These are phyloP conservation scores for Nesospiza acunhae DNA, from an alignment of 2,113 vertebrate species.

Conservation along the genomic window DNA sequence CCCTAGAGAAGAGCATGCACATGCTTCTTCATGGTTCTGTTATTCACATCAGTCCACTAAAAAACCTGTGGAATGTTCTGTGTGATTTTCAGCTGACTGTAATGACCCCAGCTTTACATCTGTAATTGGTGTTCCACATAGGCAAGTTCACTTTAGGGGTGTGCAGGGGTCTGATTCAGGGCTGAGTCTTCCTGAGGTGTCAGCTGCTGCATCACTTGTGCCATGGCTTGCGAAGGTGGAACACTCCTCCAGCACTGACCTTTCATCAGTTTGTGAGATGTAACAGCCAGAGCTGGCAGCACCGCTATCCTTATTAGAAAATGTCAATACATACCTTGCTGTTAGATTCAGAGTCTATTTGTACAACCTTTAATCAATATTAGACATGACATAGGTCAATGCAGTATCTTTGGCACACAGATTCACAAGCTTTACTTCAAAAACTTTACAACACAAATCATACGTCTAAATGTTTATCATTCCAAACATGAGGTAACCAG, in stretches of 20 bases:
- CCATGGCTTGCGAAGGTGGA: background rate
- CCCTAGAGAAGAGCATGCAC: background rate
- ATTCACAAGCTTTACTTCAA: constrained; percentile 17
- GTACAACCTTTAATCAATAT: constrained; percentile 53
- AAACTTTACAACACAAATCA: constrained; percentile 29
- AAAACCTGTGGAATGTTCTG: background rate
- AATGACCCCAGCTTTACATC: background rate
- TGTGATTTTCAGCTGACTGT: background rate
- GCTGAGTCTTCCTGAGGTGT: background rate
- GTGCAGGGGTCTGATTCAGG: background rate
- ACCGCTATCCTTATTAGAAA: background rate
- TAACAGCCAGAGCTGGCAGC: constrained; percentile 1
- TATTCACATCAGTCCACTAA: background rate
- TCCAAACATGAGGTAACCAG: background rate
- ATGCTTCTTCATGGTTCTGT: background rate
- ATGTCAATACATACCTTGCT: constrained; percentile 55
- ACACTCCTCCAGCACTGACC: constrained; percentile 2
- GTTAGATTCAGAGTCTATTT: constrained; percentile 40
- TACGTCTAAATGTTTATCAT: constrained; percentile 5
- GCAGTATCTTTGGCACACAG: background rate
- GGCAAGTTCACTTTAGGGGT: background rate
- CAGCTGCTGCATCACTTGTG: background rate
- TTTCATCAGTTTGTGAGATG: background rate
- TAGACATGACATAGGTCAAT: constrained; percentile 52
- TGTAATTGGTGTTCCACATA: background rate